Evolutionary conservation across 2,113 vertebrate genomes (phyloP).

Genomic region (Onychostruthus taczanowskii): DNA sequence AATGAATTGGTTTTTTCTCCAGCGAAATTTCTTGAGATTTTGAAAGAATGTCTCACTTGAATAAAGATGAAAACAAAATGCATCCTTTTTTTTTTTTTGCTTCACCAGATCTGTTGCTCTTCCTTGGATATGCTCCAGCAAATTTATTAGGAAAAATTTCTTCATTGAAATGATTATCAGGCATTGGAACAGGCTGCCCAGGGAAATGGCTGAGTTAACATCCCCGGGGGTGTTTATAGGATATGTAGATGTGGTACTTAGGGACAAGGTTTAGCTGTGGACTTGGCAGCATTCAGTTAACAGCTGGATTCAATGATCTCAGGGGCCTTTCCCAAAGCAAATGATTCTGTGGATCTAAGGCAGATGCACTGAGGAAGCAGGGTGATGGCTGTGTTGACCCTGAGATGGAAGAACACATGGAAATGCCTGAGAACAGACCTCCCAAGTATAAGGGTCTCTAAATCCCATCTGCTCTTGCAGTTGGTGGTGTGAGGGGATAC

Average conservation of each 20-base stretch:
- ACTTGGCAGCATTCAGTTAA: not conserved
- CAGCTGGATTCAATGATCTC: not conserved
- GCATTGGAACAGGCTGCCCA: not conserved
- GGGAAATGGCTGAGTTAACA: not conserved
- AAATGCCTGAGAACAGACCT: not conserved
- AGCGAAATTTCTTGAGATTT: not conserved
- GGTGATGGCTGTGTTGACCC: not conserved
- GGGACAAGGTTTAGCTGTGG: not conserved
- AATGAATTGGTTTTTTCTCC: not conserved
- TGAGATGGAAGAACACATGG: not conserved
- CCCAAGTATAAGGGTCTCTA: not conserved
- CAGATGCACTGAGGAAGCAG: not conserved
- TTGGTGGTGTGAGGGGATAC: not conserved
- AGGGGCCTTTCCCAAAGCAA: not conserved
- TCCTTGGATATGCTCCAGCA: not conserved
- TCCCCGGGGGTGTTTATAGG: not conserved
- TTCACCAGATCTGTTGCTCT: not conserved
- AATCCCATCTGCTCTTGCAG: not conserved
- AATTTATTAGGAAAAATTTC: not conserved
- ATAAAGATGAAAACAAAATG: not conserved
- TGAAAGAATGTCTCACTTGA: not conserved
- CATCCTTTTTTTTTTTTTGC: not conserved
- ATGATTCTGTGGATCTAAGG: not conserved
- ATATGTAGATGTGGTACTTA: not conserved
- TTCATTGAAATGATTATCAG: not conserved